phyloP scores from a whole-genome alignment of 2,113 vertebrate genomes.

The Picathartes gymnocephalus region DNA sequence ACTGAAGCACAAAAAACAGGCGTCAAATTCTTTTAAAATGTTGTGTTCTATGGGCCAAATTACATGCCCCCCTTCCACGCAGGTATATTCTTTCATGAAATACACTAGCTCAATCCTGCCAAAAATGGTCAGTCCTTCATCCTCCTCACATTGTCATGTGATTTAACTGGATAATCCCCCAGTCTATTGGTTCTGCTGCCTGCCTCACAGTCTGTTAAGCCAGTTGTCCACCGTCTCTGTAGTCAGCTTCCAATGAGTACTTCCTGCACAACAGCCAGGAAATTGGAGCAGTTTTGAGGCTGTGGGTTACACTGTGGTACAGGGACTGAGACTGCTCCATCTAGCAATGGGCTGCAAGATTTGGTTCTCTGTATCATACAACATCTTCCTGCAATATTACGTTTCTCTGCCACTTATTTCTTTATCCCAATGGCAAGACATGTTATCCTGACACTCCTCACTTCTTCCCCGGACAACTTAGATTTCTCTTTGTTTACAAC shows the following conservation, averaged over 20 bases:
- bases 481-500: not conserved
- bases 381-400: not conserved
- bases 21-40: not conserved
- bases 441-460: not conserved
- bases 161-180: not conserved
- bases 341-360: not conserved
- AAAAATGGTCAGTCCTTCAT: not conserved
- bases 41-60: not conserved
- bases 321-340: not conserved
- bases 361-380: not conserved
- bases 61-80: rapidly evolving
- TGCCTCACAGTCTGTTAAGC: not conserved
- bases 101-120: not conserved
- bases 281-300: not conserved
- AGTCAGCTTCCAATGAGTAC: not conserved
- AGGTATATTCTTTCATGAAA: not conserved
- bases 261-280: not conserved
- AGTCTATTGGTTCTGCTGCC: not conserved
- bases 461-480: not conserved
- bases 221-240: not conserved
- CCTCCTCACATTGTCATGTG: not conserved
- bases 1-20: not conserved
- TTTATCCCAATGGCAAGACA: not conserved
- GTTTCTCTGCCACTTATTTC: not conserved
- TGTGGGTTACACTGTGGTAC: rapidly evolving